Evolutionary conservation across 2,113 vertebrate species (phyloP).

Genomic region (Addax nasomaculatus): DNA sequence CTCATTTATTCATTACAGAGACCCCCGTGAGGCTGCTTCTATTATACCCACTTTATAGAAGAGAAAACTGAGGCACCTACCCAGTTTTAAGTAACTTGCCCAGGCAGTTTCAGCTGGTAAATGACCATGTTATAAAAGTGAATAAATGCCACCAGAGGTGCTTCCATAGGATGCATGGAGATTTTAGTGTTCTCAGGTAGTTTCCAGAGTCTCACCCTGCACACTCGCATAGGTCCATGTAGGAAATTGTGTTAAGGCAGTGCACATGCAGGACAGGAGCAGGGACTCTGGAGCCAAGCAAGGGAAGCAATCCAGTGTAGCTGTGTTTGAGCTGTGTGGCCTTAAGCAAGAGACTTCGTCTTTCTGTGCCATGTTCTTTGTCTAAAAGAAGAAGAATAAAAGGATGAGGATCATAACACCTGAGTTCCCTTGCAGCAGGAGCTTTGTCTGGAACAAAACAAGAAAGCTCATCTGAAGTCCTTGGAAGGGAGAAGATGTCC

Average conservation of each 20-base stretch:
- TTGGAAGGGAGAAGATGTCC: background rate
- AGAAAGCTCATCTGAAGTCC: background rate
- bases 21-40: background rate
- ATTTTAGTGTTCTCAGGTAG: background rate
- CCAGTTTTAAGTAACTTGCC: background rate
- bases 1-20: background rate
- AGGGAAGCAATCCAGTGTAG: no score
- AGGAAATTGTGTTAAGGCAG: background rate
- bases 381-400: background rate
- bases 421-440: no score
- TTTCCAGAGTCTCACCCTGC: background rate
- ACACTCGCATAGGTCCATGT: fast-evolving
- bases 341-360: background rate
- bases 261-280: no score
- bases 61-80: background rate
- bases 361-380: background rate
- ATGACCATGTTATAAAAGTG: background rate
- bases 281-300: background rate
- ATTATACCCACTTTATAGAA: background rate
- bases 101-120: background rate
- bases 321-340: background rate
- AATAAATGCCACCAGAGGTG: background rate
- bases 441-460: background rate
- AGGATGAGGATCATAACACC: background rate
- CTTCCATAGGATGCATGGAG: background rate